Evolutionary conservation across 1,140 invertebrate species (phyloP).

Genomic region (Drosophila subpulchrella): DNA sequence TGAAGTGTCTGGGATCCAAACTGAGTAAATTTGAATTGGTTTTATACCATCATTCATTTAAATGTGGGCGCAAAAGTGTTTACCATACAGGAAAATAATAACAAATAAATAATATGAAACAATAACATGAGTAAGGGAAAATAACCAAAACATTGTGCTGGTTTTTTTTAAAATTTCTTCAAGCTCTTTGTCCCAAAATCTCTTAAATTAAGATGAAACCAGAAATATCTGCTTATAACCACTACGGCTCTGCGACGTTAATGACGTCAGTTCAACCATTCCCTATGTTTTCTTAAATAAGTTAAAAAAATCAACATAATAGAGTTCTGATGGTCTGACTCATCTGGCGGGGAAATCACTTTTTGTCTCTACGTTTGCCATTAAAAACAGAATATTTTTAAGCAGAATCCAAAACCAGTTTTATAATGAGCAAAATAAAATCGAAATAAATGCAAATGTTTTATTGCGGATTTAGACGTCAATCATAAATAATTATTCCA

Average conservation of each 20-base stretch:
- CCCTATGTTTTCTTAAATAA: constrained; percentile 16
- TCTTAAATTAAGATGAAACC: constrained; percentile 1
- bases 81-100: constrained; percentile 1
- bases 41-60: constrained; percentile 7
- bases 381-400: constrained; percentile 17
- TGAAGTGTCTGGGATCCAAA: constrained; percentile 44
- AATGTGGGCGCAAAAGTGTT: neutral
- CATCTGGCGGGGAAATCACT: constrained; percentile 23
- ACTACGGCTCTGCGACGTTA: neutral
- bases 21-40: constrained; percentile 7
- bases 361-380: constrained; percentile 8
- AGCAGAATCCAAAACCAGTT: constrained; percentile 36
- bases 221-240: constrained; percentile 30
- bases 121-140: neutral
- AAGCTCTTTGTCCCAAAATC: constrained; percentile 1
- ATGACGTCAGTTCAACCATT: constrained; percentile 47
- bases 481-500: constrained; percentile 2
- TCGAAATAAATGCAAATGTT: constrained; percentile 21
- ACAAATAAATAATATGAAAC: neutral
- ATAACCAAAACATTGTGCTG: neutral
- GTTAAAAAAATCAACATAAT: neutral
- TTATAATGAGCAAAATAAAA: constrained; percentile 17
- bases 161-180: neutral
- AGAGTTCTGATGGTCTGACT: constrained; percentile 23
- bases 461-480: constrained; percentile 16